Evolutionary conservation across 1,140 invertebrate genomes (phyloP).

Genomic region (Paralvinella palmiformis): DNA sequence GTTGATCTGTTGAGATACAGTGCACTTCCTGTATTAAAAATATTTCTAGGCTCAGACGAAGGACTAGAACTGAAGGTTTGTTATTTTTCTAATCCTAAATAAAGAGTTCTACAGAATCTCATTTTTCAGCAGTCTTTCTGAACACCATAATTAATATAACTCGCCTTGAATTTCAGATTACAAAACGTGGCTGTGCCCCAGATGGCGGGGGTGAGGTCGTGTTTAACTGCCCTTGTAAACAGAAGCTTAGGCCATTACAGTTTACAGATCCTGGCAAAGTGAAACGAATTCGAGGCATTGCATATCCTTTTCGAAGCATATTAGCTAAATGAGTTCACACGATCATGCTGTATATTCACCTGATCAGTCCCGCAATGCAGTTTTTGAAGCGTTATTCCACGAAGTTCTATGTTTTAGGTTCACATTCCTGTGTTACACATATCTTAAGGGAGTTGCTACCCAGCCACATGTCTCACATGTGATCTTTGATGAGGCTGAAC

Average conservation of each 20-base stretch:
- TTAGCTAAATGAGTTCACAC: background rate
- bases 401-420: too few species aligned
- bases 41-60: conserved; percentile 72
- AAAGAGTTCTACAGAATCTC: background rate
- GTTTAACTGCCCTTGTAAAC: conserved; percentile 78
- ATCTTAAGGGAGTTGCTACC: too few species aligned
- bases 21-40: conserved; percentile 72
- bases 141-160: too few species aligned
- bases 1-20: conserved; percentile 79
- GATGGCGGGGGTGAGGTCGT: conserved; percentile 84
- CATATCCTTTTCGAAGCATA: conserved; percentile 51
- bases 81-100: too few species aligned
- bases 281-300: conserved; percentile 84
- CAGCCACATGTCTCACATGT: too few species aligned
- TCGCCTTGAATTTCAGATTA: conserved; percentile 42
- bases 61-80: conserved; percentile 76
- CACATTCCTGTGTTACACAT: too few species aligned
- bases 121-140: background rate
- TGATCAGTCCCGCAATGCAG: too few species aligned
- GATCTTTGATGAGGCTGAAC: too few species aligned
- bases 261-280: conserved; percentile 77
- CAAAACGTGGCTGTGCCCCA: conserved; percentile 75
- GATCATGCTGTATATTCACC: too few species aligned
- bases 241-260: conserved; percentile 60
- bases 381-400: too few species aligned